A percentile compares a stretch with the other conserved stretches of the same genome.
Evolutionary conservation across 2,888 invertebrate species (phyloP).

Genomic region (Galeopsomyia nigrocyanea): DNA sequence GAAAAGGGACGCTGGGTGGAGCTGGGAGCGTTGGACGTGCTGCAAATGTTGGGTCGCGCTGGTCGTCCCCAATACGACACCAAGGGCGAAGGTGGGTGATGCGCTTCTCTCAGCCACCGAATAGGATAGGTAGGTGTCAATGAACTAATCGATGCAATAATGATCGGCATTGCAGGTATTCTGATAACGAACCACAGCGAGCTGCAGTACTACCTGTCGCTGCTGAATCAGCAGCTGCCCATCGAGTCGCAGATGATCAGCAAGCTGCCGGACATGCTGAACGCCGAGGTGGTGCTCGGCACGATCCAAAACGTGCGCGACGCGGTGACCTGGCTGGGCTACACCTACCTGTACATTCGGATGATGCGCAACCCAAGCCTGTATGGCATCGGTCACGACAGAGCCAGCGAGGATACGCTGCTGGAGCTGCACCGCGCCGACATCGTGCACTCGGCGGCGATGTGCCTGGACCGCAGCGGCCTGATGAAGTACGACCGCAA

Average conservation of each 20-base stretch:
- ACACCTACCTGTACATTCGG: slow-evolving; percentile 95
- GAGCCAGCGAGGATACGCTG: slow-evolving; percentile 83
- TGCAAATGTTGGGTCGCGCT: slow-evolving; percentile 98
- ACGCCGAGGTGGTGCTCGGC: slow-evolving; percentile 97
- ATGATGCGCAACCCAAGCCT: slow-evolving; percentile 82
- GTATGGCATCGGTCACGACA: slow-evolving; percentile 84
- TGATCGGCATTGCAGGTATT: slow-evolving; percentile 78
- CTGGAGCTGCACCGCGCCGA: slow-evolving; percentile 94
- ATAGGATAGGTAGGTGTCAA: no score
- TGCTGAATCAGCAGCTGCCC: slow-evolving; percentile 98
- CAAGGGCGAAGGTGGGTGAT: slow-evolving; percentile 84
- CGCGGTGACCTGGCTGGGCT: slow-evolving; percentile 94
- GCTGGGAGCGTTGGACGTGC: slow-evolving; percentile 94
- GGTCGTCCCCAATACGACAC: slow-evolving; percentile 96
- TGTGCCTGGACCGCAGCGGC: slow-evolving; percentile 92
- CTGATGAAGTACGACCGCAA: slow-evolving; percentile 95
- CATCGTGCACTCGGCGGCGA: slow-evolving; percentile 94
- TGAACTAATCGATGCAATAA: no score
- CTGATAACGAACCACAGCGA: slow-evolving; percentile 99
- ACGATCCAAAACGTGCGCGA: slow-evolving; percentile 92
- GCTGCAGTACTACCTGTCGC: slow-evolving; percentile 96
- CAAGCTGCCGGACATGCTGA: slow-evolving; percentile 95
- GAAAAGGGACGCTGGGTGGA: slow-evolving; percentile 99
- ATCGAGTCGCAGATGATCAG: slow-evolving; percentile 96
- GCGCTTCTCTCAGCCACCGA: no score